phyloP scores from a whole-genome alignment of 2,888 invertebrate genomes.

The Amiota minor region DNA sequence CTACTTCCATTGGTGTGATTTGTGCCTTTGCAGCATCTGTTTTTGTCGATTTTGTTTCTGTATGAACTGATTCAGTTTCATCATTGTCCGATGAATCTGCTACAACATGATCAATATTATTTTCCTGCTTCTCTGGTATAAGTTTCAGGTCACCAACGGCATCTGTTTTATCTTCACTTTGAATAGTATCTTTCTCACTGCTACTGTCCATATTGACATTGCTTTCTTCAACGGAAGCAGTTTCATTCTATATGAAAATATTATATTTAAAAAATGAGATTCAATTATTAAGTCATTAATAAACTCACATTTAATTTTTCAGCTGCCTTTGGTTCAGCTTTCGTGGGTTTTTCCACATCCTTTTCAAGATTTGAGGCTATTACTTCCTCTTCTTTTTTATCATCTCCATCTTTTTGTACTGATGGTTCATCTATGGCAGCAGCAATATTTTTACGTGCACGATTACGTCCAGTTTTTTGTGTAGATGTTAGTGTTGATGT shows the following conservation, averaged over 20 bases:
- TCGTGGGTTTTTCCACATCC: slow-evolving; percentile 24
- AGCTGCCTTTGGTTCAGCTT: slow-evolving; percentile 29
- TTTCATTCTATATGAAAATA: slow-evolving; percentile 40
- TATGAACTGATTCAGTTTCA: slow-evolving; percentile 31
- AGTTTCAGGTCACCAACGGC: slow-evolving; percentile 36
- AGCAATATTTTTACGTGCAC: slow-evolving; percentile 66
- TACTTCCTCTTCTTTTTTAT: not conserved
- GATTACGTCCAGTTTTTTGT: slow-evolving; percentile 62
- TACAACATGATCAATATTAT: slow-evolving; percentile 50
- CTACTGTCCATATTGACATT: slow-evolving; percentile 37
- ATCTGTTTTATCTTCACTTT: slow-evolving; percentile 52
- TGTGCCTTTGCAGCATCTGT: slow-evolving; percentile 36
- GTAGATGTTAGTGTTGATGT: slow-evolving; percentile 52
- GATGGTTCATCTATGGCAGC: slow-evolving; percentile 41
- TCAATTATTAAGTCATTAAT: slow-evolving; percentile 9
- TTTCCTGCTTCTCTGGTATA: slow-evolving; percentile 48
- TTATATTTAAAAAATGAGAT: not conserved
- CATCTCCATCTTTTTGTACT: slow-evolving; percentile 50
- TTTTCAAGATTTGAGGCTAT: not conserved
- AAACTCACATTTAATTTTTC: slow-evolving; percentile 46
- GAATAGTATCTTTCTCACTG: slow-evolving; percentile 31
- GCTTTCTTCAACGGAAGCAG: slow-evolving; percentile 45
- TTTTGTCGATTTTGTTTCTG: slow-evolving; percentile 38
- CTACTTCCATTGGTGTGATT: slow-evolving; percentile 41
- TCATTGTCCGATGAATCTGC: slow-evolving; percentile 44